phyloP scores from a whole-genome alignment of 2,888 invertebrate species.

The Mesoligia furuncula region DNA sequence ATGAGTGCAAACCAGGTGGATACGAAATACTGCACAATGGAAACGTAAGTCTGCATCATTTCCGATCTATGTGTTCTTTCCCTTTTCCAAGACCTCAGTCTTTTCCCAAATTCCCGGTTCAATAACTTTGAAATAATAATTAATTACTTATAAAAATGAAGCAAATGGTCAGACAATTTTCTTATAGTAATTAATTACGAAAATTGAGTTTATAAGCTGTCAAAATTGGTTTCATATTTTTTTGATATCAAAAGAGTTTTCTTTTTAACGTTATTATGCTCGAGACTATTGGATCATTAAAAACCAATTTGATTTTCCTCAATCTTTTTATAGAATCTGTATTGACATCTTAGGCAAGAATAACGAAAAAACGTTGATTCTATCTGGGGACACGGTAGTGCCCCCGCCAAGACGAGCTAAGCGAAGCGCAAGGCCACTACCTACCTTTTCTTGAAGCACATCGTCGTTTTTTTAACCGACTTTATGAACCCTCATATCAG shows the following conservation, averaged over 20 bases:
- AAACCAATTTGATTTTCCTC: constrained; percentile 45
- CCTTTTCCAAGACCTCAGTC: not conserved
- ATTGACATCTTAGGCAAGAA: constrained; percentile 1
- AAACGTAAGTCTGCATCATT: constrained; percentile 90
- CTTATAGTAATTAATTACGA: constrained; percentile 32
- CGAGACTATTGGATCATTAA: constrained; percentile 33
- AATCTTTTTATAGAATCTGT: constrained; percentile 23
- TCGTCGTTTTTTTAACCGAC: too few species aligned
- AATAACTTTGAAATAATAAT: not conserved
- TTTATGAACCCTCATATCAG: too few species aligned
- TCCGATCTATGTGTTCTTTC: constrained; percentile 9
- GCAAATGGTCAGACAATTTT: not conserved
- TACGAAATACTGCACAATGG: constrained; percentile 96
- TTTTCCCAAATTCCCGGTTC: not conserved
- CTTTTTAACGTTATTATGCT: constrained; percentile 8
- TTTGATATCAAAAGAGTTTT: constrained; percentile 39
- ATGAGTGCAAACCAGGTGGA: constrained; percentile 98
- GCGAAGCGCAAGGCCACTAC: too few species aligned
- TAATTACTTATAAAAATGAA: not conserved
- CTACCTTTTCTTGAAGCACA: too few species aligned
- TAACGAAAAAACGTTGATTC: not conserved
- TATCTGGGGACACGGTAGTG: too few species aligned
- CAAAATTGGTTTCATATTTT: constrained; percentile 34
- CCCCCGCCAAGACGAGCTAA: too few species aligned
- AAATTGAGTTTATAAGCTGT: constrained; percentile 43